Conservation (phyloP, 92 coral and sea anemone species). For the Paramuricea clavata region DNA sequence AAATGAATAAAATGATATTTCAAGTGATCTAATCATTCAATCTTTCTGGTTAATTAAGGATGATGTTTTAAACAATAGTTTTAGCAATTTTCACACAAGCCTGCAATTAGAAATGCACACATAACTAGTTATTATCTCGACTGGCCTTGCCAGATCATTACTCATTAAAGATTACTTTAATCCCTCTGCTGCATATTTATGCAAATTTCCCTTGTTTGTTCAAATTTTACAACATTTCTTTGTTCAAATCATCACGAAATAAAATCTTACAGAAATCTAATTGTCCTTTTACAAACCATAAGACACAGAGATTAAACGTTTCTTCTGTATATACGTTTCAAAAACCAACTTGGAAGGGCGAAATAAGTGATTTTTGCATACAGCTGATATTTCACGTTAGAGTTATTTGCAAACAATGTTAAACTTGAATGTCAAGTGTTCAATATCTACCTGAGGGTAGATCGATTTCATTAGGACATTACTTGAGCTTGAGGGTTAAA, state of each 20-base stretch:
- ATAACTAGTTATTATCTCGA: slow-evolving; percentile 41
- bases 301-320: not conserved
- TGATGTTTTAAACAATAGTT: slow-evolving; percentile 34
- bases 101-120: slow-evolving; percentile 47
- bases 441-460: slow-evolving; percentile 2
- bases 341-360: not conserved
- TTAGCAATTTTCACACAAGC: slow-evolving; percentile 35
- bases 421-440: slow-evolving; percentile 10
- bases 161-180: slow-evolving; percentile 35
- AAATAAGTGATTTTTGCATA: not conserved
- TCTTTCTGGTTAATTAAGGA: slow-evolving; percentile 26
- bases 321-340: not conserved
- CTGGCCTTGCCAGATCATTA: not conserved
- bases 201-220: slow-evolving; percentile 28
- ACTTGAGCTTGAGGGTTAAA: not conserved
- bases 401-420: slow-evolving; percentile 6
- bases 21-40: slow-evolving; percentile 15
- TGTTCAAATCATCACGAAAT: not conserved
- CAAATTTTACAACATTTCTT: not conserved
- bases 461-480: slow-evolving; percentile 6
- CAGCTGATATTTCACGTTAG: not conserved
- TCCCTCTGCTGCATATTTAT: slow-evolving; percentile 24
- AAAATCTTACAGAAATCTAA: not conserved
- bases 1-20: not conserved
- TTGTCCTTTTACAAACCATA: not conserved